Percentiles rank a stretch among this genome's conserved stretches.
phyloP scores from a whole-genome alignment of 2,113 vertebrate genomes.

The Corydoras maculifer region DNA sequence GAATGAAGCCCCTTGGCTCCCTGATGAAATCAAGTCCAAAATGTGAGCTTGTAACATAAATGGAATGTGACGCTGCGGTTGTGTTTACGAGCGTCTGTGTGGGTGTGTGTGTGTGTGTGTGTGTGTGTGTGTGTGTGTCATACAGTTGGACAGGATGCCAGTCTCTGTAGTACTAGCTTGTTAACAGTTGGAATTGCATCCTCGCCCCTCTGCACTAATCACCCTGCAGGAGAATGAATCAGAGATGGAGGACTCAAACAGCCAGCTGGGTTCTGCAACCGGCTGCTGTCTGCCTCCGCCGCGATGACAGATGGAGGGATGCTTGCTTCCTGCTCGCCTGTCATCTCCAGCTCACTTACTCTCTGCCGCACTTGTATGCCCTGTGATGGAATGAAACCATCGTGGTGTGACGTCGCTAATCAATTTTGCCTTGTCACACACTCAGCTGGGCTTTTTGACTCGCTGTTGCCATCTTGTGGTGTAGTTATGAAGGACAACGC shows the following conservation, averaged over 20 bases:
- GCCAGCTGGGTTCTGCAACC: slow-evolving; percentile 19
- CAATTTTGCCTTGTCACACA: not conserved
- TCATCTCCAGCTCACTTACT: slow-evolving; percentile 25
- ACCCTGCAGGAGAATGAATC: slow-evolving; percentile 51
- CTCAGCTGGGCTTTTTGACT: too few relatives aligned
- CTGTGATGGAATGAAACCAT: slow-evolving; percentile 10
- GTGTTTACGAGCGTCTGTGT: too few relatives aligned
- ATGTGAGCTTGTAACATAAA: too few relatives aligned
- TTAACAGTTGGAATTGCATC: slow-evolving; percentile 44
- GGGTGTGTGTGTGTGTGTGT: not conserved
- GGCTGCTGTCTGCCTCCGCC: slow-evolving; percentile 41
- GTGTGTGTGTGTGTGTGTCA: slow-evolving; percentile 8
- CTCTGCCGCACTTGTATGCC: not conserved
- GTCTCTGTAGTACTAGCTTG: slow-evolving; percentile 17
- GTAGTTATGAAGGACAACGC: not conserved
- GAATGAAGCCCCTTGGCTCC: too few relatives aligned
- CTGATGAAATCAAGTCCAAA: too few relatives aligned
- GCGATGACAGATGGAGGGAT: slow-evolving; percentile 47
- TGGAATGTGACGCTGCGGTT: not conserved
- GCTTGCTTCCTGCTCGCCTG: slow-evolving; percentile 49
- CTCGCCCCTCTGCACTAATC: slow-evolving; percentile 46
- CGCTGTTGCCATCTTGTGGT: slow-evolving; percentile 53
- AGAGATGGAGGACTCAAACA: slow-evolving; percentile 15
- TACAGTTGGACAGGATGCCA: slow-evolving; percentile 28
- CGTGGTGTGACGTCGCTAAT: not conserved